Base-by-base conservation (phyloP, 2,888 invertebrate species). In the Dicranocentrus wangi region DNA sequence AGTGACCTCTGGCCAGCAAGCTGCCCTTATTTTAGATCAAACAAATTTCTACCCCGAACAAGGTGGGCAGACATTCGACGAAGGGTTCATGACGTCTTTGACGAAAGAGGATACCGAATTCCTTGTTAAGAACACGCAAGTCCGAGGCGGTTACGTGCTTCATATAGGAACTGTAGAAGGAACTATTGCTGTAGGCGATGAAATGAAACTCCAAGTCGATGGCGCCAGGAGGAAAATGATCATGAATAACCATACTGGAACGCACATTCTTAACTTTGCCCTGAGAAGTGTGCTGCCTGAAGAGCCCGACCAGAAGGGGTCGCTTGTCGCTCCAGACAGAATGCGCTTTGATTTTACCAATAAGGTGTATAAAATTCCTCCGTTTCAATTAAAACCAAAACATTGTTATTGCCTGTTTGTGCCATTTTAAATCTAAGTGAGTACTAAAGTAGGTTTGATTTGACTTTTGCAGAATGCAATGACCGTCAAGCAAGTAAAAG, bases 171-270 rank as follows among this genome's bases (percentile, higher is more conserved):
- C 93, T 81, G 92, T 97, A 13, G 97, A 97, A 89, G 98, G 92
- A 23, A 91, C 90, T 0, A 89, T 99, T 15, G 92, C 91, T 87
- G 93, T 96, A 80, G 98, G 98, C 0, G 98, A 99, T 89, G 91
- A 91, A 87, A 91, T 99, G 53, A 91, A 91, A 77, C 90, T 97
- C 58, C 92, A 94, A 85, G 92, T 99, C 80, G 98, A 99, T 89
- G 92, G 93, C 76, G 92, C 92, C 77, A 92, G 99, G 73, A 91
- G 99, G 87, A 92, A 94, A 87, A 90, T 95, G 32, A 92, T 99
- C n/a, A 99, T 99, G 99, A 97, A 95, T 88, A 99, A 99, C 90
- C 98, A 99, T 90, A 95, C 99, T 53, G 98, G 97, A 23, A 99
- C 99, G 0, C 99, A 99, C 89, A 93, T 98, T 53, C 91, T 99